Evolutionary conservation across 1,140 invertebrate genomes (phyloP), one percentile per base, ranked within the genome.

Genomic region (Drosophila sp.): DNA sequence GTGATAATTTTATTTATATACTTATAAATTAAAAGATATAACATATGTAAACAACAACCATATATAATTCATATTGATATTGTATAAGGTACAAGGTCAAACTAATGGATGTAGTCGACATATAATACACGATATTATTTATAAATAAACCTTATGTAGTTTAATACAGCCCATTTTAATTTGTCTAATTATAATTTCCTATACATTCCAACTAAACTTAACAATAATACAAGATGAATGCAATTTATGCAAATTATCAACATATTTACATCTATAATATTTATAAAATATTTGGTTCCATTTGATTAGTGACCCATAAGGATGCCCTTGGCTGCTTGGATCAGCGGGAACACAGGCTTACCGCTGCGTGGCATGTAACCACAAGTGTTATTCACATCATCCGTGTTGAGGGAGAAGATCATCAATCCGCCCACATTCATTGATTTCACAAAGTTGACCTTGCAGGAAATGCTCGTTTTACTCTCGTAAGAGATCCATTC

Each of bases 401-500:
- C 96, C 1, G 93, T 93, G 78, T 96, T 96, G 9, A 97, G 91
- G 1, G 95, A 95, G 83, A 94, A 95, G 56, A 97, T 92, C 96
- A 97, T 97, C 0, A 94, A 95, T 29, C 96, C 96, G 45, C 94
- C 94, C 57, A 96, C 93, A 16, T 93, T 92, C 13, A 94, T 92
- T 0, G 93, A 91, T 77, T 93, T 94, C 0, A 96, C 94, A 92
- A 93, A 96, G 43, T 94, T 92, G 0, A 95, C 93, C 93, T 98
- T 98, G 79, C 94, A 94, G 56, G 89, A 93, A 0, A 97, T 92
- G 92, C 97, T 98, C 34, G 93, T 87, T 4, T 93, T 92, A 90
- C 97, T 94, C 72, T 99, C 98, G 91, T 95, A 99, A 0, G 97
- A 97, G 46, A 98, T 94, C 98, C 98, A 99, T 87, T 98, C 96